Evolutionary conservation across 2,888 invertebrate genomes (phyloP).

Genomic region (Loripinus fragilis): DNA sequence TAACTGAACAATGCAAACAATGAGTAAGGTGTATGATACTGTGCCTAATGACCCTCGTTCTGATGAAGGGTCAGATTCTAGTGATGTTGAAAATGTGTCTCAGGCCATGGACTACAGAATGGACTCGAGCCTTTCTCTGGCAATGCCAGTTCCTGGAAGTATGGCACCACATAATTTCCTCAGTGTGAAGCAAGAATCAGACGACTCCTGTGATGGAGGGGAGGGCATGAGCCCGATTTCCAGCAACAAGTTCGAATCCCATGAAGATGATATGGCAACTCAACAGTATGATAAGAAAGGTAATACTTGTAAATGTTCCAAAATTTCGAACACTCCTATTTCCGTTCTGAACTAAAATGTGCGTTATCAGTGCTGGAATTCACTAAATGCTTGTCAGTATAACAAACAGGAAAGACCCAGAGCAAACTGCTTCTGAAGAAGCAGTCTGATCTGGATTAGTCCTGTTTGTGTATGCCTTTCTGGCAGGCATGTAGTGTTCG

Average conservation of each 20-base stretch:
- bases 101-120: constrained; percentile 52
- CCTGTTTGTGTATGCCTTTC: no score
- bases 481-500: no score
- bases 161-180: constrained; percentile 1
- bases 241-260: constrained; percentile 27
- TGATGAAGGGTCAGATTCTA: constrained; percentile 46
- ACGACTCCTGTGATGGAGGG: constrained; percentile 52
- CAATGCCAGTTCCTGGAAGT: constrained; percentile 33
- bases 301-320: no score
- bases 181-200: constrained; percentile 34
- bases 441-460: no score
- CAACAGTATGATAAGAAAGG: constrained; percentile 6
- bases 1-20: constrained; percentile 38
- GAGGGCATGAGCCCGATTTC: constrained; percentile 48
- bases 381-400: no score
- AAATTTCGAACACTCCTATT: no score
- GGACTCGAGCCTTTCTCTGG: constrained; percentile 50
- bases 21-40: constrained; percentile 31
- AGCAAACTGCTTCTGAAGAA: no score
- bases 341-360: no score
- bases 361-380: no score
- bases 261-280: background rate
- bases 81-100: constrained; percentile 51
- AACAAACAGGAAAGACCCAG: no score
- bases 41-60: background rate